phyloP scores from a whole-genome alignment of 2,888 invertebrate genomes.

The Pocota personata region DNA sequence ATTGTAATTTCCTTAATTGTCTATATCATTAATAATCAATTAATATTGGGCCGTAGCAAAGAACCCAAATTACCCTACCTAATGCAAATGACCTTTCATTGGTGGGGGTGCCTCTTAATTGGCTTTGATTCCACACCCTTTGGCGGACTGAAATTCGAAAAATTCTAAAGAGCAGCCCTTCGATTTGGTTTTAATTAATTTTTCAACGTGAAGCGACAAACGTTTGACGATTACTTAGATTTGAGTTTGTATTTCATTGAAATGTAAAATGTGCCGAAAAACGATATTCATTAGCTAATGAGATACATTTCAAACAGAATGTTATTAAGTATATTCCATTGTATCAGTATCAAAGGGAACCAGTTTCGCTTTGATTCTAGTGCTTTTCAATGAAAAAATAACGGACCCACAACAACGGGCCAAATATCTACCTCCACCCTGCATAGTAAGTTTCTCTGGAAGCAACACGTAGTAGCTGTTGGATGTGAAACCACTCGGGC shows the following conservation, averaged over 20 bases:
- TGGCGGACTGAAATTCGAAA: not conserved
- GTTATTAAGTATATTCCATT: too few species aligned
- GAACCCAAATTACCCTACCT: not conserved
- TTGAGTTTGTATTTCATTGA: not conserved
- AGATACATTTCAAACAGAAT: too few species aligned
- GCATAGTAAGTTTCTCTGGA: too few species aligned
- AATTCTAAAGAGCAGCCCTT: not conserved
- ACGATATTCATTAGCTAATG: too few species aligned
- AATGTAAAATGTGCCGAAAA: too few species aligned
- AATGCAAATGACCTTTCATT: not conserved
- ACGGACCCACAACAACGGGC: too few species aligned
- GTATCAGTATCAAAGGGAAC: too few species aligned
- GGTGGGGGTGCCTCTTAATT: not conserved
- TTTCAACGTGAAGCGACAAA: not conserved
- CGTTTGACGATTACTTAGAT: not conserved
- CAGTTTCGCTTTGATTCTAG: too few species aligned
- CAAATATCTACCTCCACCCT: too few species aligned
- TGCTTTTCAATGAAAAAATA: too few species aligned
- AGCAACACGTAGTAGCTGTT: too few species aligned
- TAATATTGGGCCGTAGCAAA: not conserved
- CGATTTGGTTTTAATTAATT: not conserved
- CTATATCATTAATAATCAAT: constrained; percentile 21
- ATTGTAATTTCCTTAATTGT: constrained; percentile 25
- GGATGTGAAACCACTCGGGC: too few species aligned
- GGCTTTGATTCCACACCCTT: not conserved